A percentile compares a stretch with the other conserved stretches of the same genome.
Evolutionary conservation across 2,113 vertebrate species (phyloP).

Genomic region (Phainopepla nitens): DNA sequence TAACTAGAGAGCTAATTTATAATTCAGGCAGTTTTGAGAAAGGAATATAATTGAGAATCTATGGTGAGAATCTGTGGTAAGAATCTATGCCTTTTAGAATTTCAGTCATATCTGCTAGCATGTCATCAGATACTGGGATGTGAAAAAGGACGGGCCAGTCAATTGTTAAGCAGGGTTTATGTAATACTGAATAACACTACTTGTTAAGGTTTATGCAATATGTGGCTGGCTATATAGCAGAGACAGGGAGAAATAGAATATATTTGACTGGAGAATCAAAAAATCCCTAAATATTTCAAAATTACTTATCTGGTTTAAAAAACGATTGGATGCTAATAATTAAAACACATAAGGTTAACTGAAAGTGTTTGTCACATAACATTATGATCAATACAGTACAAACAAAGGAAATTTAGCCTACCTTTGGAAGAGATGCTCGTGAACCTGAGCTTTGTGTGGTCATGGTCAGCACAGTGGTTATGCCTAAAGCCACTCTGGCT

Average conservation of each 20-base stretch:
- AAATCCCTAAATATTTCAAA: background rate
- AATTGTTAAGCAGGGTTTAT: background rate
- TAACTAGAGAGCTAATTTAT: background rate
- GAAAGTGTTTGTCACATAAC: background rate
- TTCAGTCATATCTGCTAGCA: background rate
- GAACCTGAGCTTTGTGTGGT: constrained; percentile 98
- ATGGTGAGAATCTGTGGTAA: background rate
- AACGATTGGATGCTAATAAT: background rate
- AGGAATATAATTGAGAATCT: background rate
- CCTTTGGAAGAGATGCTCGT: constrained; percentile 93
- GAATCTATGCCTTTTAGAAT: background rate
- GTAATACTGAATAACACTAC: background rate
- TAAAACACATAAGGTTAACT: background rate
- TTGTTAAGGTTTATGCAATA: background rate
- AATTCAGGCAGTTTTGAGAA: background rate
- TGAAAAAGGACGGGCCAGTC: background rate
- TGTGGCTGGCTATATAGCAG: background rate
- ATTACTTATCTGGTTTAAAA: background rate
- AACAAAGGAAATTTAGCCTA: constrained; percentile 20
- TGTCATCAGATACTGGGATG: background rate
- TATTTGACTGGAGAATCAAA: background rate
- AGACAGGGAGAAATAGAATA: background rate
- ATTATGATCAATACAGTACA: background rate
- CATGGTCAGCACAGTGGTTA: constrained; percentile 97
- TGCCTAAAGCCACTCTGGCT: constrained; percentile 92